Percentiles rank a stretch among this genome's conserved stretches.
These are phyloP conservation scores for Marmota flaviventris DNA, from an alignment of 2,113 vertebrate genomes.

Conservation along the genomic window DNA sequence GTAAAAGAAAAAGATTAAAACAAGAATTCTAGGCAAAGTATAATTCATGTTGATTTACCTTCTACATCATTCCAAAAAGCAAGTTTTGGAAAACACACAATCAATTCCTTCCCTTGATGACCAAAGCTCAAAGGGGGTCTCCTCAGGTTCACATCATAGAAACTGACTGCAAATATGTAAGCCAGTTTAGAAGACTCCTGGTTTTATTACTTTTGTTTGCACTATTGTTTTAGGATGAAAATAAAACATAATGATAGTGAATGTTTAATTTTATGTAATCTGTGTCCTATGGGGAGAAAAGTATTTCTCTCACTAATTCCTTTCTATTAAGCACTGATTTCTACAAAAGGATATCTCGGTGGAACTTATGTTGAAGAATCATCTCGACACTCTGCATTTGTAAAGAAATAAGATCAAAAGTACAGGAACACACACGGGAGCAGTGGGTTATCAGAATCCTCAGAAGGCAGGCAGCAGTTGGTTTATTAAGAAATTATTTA, in stretches of 20 bases:
- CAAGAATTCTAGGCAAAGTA: background rate
- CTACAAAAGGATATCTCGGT: background rate
- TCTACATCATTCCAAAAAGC: constrained; percentile 8
- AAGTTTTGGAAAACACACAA: background rate
- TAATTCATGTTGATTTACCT: background rate
- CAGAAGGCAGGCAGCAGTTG: background rate
- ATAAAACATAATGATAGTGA: background rate
- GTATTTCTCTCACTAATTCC: constrained; percentile 1
- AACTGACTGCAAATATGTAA: background rate
- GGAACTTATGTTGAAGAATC: background rate
- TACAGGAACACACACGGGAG: background rate
- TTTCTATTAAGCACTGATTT: constrained; percentile 9
- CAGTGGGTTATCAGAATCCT: constrained; percentile 7
- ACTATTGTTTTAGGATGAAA: constrained; percentile 55
- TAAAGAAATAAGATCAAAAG: background rate
- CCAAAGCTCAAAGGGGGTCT: constrained; percentile 7
- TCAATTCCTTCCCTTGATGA: background rate
- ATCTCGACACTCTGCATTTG: background rate
- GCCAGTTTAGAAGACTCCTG: background rate
- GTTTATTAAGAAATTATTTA: constrained; percentile 65
- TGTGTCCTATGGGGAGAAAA: constrained; percentile 4
- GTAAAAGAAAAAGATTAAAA: background rate
- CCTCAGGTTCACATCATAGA: background rate
- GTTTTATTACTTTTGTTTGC: constrained; percentile 21
- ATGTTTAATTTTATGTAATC: constrained; percentile 34